A percentile compares a stretch with the other conserved stretches of the same genome.
Conservation (phyloP, 2,888 invertebrate species). For the Pachymerium ferrugineum region DNA sequence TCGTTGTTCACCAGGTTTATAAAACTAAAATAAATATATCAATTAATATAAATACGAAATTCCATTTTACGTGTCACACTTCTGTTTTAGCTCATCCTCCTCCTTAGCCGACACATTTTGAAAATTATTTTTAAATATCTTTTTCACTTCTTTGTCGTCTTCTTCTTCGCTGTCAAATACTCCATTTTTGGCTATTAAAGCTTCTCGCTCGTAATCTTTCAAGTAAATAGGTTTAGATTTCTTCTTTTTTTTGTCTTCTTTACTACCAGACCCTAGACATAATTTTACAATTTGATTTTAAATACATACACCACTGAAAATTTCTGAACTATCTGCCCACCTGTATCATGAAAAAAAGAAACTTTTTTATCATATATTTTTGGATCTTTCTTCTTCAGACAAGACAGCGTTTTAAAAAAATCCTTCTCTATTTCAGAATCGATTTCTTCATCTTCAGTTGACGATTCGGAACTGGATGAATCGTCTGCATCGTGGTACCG, state of each 20-base stretch:
- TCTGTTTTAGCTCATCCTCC: constrained; percentile 33
- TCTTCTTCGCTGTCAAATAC: background rate
- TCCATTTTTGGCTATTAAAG: constrained; percentile 58
- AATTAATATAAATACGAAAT: background rate
- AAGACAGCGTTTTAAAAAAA: constrained; percentile 78
- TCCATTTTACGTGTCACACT: background rate
- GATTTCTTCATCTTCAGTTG: constrained; percentile 55
- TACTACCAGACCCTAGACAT: background rate
- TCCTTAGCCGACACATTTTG: constrained; percentile 36
- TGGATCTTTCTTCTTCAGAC: constrained; percentile 81
- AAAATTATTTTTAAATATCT: constrained; percentile 24
- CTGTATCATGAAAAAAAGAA: constrained; percentile 57
- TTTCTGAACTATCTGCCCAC: no score
- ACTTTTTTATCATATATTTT: constrained; percentile 73
- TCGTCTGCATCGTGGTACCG: constrained; percentile 59
- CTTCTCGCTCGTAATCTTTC: constrained; percentile 71
- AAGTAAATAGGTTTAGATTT: constrained; percentile 60
- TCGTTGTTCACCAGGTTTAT: constrained; percentile 45
- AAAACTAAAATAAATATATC: constrained; percentile 38
- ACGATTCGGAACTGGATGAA: constrained; percentile 48
- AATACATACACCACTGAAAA: background rate
- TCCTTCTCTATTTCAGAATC: constrained; percentile 69
- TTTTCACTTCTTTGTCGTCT: background rate
- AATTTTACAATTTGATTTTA: background rate
- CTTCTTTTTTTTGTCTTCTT: constrained; percentile 40